Base-by-base conservation (phyloP, 2,113 vertebrate genomes). In the Hippocampus zosterae region DNA sequence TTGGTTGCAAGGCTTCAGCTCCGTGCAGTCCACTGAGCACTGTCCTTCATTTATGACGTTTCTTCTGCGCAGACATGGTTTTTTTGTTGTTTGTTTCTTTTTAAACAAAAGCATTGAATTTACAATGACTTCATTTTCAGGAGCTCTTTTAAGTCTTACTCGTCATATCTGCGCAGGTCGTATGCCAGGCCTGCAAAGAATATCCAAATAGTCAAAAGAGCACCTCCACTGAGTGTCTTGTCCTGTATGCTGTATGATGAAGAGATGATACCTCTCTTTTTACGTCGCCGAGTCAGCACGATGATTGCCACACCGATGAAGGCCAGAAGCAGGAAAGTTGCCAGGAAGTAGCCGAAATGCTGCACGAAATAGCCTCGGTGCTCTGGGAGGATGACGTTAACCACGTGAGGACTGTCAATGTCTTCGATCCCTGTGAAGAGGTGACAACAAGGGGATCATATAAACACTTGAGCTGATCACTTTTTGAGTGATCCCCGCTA, bases 371-470 rank as follows among this genome's bases (percentile, higher is more conserved):
- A 94, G 42, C 92, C 62, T 3, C 91, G 90, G 70, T 91, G 82
- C 87, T 99, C 96, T 0, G 95, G 95, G 37, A 98, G 92, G 80
- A 97, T 96, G 84, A 96, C 94, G 0, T 95, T 98, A 66, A 98
- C 93, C 7, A 98, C 93, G 0, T 88, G 94, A 65, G 93, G 90
- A 56, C 87, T 88, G 23, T 92, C 91, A 21, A 88, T 84, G 60
- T 89, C 71, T 0, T 85, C 92, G 0, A 91, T 90, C 74, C 93
- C 97, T 68, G 50, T 16, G 6, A 23, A 46, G 23, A 65, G 16
- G 33, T 37, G 33, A 12, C 41, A 19, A 19, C 2, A 12, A 44
- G n/a, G 40, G 2, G 11, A n/a, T 42, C 37, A 25, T 25, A 11
- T 50, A 16, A 50, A 50, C 6, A 50, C 46, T 19, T 5, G 46